Evolutionary conservation across 2,797 vertebrate species (phyloP).

Genomic region (Poliocrania exsul): DNA sequence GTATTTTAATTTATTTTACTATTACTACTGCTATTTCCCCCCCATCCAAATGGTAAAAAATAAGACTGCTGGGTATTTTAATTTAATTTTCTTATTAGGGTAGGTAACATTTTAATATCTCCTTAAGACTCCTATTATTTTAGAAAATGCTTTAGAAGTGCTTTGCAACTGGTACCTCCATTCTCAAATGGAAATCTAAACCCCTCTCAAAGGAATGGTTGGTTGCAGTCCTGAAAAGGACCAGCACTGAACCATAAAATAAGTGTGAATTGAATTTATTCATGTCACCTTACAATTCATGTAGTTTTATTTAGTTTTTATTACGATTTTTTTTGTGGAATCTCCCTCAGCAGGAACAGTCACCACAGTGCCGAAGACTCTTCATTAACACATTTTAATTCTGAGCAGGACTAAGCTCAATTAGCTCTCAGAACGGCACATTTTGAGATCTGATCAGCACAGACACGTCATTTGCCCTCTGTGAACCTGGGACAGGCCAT

Average conservation of each 20-base stretch:
- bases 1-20: too few relatives aligned
- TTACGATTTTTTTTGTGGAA: conserved; percentile 7
- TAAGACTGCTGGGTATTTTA: not conserved
- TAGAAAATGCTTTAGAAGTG: not conserved
- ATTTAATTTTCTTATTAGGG: not conserved
- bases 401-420: conserved; percentile 56
- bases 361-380: not conserved
- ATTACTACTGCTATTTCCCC: too few relatives aligned
- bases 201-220: not conserved
- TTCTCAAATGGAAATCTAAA: not conserved
- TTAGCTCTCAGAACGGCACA: conserved; percentile 43
- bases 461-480: not conserved
- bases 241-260: conserved; percentile 10
- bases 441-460: conserved; percentile 13
- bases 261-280: conserved; percentile 23
- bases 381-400: conserved; percentile 64
- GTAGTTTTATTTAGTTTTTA: conserved; percentile 18
- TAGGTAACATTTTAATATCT: not conserved
- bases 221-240: not conserved
- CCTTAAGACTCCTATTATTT: not conserved
- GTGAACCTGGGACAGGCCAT: not conserved
- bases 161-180: not conserved
- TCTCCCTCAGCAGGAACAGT: conserved; percentile 18
- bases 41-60: not conserved
- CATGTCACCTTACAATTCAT: not conserved